Percentiles rank a stretch among this genome's conserved stretches.
Conservation (phyloP, 2,113 vertebrate genomes). For the Oreotrochilus melanogaster region DNA sequence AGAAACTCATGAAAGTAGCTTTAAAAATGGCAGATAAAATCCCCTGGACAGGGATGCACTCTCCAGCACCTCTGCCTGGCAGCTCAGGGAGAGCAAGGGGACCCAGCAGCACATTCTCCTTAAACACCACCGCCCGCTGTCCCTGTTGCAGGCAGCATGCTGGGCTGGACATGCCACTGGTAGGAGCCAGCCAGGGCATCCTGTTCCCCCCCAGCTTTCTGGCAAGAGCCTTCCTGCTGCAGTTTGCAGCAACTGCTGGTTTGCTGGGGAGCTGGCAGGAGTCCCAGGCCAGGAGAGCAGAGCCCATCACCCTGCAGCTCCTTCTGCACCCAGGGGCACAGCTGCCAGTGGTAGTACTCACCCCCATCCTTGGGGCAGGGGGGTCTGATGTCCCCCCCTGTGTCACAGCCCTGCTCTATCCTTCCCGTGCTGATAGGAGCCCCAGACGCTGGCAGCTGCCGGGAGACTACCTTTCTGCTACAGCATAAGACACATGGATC, state of each 20-base stretch:
- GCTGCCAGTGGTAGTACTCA: not conserved
- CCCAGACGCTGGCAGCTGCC: slow-evolving; percentile 27
- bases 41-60: not conserved
- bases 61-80: not conserved
- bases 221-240: not conserved
- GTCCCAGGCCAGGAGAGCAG: rapidly evolving
- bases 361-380: rapidly evolving
- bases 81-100: rapidly evolving
- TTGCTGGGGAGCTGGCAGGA: rapidly evolving
- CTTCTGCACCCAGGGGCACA: not conserved
- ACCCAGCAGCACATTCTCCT: rapidly evolving
- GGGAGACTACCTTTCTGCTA: not conserved
- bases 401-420: slow-evolving; percentile 9
- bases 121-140: not conserved
- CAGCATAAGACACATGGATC: slow-evolving; percentile 67
- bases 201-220: rapidly evolving
- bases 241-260: rapidly evolving
- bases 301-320: not conserved
- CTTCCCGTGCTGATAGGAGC: not conserved
- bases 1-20: not conserved
- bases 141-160: rapidly evolving
- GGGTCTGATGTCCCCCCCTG: not conserved
- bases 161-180: not conserved
- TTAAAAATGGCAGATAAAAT: not conserved
- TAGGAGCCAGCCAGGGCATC: not conserved